phyloP scores from a whole-genome alignment of 2,888 invertebrate species.

The Sinelater perroti region DNA sequence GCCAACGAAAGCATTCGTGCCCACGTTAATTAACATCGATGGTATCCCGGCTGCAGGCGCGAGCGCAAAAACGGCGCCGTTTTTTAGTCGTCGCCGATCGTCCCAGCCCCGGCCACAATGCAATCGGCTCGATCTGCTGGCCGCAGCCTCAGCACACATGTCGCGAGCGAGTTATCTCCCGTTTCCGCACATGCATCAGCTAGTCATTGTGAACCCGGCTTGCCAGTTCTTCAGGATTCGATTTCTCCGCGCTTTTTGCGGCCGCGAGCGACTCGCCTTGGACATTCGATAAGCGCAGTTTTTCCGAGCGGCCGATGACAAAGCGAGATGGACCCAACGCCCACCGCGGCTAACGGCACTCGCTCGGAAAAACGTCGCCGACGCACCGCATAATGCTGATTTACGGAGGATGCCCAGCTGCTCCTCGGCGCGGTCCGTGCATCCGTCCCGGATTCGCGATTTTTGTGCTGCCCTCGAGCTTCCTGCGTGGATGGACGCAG shows the following conservation, averaged over 20 bases:
- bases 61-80: not conserved
- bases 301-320: conserved; percentile 21
- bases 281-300: conserved; percentile 21
- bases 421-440: too few species aligned
- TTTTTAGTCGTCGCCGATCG: conserved; percentile 7
- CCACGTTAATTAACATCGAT: conserved; percentile 1
- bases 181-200: conserved; percentile 15
- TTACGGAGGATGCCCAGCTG: too few species aligned
- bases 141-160: conserved; percentile 8
- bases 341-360: too few species aligned
- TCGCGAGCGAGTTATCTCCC: conserved; percentile 6
- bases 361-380: too few species aligned
- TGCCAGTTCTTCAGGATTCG: conserved; percentile 14
- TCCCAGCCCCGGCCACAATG: conserved; percentile 4
- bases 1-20: not conserved
- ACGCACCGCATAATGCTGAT: too few species aligned
- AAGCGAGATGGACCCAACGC: too few species aligned
- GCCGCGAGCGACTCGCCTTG: conserved; percentile 15
- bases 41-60: not conserved
- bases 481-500: too few species aligned
- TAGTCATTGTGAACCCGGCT: conserved; percentile 12
- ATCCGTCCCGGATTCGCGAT: too few species aligned
- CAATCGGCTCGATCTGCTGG: conserved; percentile 8
- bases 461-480: too few species aligned
- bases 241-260: conserved; percentile 17